Evolutionary conservation across 2,888 invertebrate species (phyloP), one percentile per base, ranked within the genome.

Genomic region (Eupithecia abbreviata): DNA sequence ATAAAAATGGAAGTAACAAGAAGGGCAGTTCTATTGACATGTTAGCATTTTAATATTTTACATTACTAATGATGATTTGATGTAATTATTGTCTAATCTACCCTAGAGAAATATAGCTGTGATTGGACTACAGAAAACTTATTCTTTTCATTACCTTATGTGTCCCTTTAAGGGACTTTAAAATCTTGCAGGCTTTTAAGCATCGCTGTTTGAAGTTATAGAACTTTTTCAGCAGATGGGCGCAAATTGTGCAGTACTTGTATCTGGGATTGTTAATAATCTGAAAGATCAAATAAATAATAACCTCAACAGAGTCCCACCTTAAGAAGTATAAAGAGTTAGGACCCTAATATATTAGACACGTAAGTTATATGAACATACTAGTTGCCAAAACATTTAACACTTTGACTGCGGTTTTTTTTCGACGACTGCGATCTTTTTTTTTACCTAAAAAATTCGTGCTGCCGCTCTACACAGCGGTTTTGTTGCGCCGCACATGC

Each of bases 211-310:
- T 66, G 18, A 66, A 66, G 15, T 42, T 66, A 9, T 66, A 66
- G 42, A 66, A 66, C 42, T 66, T 66, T 30, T 42, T 66, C 42
- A 66, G 42, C 42, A 66, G 66, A 77, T 79, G 75, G 73, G 13
- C 7, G 7, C 66, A 79, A 71, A 77, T 73, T 13, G 66, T 15
- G 7, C 66, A 66, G 15, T 3, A 66, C 66, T 66, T 66, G 41
- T 42, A 42, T 42, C 66, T 66, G 13, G 66, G 15, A 42, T 66
- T 66, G 7, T 7, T 2, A 5, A 42, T 42, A 42, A 42, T 15
- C 66, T 66, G 66, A 66, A 42, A 66, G 15, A 65, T 18, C 30
- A 62, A 62, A 4, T 30, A 62, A 30, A 41, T n/a, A n/a, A 7
- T 55, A 55, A 55, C 7, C n/a, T 45, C 45, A 45, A 47, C 12